Base-by-base conservation (phyloP, 2,888 invertebrate genomes). In the Sicus ferrugineus region DNA sequence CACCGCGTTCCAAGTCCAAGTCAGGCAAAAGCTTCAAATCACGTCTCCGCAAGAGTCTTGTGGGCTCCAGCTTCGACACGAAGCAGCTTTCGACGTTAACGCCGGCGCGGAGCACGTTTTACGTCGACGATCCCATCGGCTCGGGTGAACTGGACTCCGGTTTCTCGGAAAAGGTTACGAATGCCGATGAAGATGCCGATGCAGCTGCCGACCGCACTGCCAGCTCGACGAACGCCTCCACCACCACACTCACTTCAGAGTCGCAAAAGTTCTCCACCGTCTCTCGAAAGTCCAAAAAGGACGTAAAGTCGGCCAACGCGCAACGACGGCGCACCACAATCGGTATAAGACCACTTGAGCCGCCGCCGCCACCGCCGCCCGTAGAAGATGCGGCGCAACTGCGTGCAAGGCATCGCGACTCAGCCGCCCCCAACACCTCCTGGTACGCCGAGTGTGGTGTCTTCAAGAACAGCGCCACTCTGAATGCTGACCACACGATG, bases 381-480 rank as follows among this genome's bases (percentile, higher is more conserved):
- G 70, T 75, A n/a, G 76, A 76, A 4, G 61, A 26, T 26, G 73
- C 26, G 50, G 63, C 66, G 70, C 74, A 59, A 74, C 87, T 74
- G 88, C 88, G 50, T 89, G 89, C n/a, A 21, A 56, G 26, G 21
- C 72, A 73, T 11, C 65, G 71, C 14, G 63, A 68, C 9, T 62
- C 54, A 61, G 73, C 74, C n/a, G 75, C 87, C 72, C 89, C 88
- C 30, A 90, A 89, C n/a, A 90, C 90, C 16, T 91, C 90, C 3
- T 91, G 91, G 91, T 92, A 91, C 83, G 89, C 91, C 0, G 91
- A 91, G 79, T 89, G 90, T 77, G 90, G 90, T 6, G 84, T 89
- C 9, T 89, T 88, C 71, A 88, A 87, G 73, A 80, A 80, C 68
- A 74, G 78, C 30, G 71, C 63, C 3, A 66, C 67, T 3, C 70